A percentile compares a stretch with the other conserved stretches of the same genome.
Evolutionary conservation across 2,113 vertebrate species (phyloP).

Genomic region (Hyla sarda): DNA sequence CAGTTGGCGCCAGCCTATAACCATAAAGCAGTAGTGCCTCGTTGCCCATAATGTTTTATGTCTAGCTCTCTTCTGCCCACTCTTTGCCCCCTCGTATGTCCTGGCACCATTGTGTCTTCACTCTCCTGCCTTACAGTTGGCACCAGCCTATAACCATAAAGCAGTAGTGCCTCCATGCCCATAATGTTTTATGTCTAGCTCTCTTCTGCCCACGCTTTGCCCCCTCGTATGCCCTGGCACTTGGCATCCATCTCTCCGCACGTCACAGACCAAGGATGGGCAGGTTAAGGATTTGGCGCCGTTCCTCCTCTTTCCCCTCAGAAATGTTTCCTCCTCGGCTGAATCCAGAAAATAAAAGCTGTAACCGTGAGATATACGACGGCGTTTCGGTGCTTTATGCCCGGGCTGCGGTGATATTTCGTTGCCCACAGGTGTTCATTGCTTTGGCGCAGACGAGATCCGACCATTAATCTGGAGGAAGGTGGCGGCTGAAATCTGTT

Average conservation of each 20-base stretch:
- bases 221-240: neutral
- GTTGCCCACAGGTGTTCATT: constrained; percentile 27
- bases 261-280: constrained; percentile 9
- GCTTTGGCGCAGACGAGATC: constrained; percentile 5
- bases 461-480: constrained; percentile 20
- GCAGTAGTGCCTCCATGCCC: neutral
- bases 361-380: constrained; percentile 39
- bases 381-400: constrained; percentile 23
- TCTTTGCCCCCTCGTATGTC: neutral
- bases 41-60: constrained; percentile 23
- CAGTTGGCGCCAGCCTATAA: neutral
- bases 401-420: neutral
- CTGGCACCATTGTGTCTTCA: neutral
- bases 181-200: constrained; percentile 6
- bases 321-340: neutral
- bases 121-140: neutral
- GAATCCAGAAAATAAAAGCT: neutral
- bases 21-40: neutral
- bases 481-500: constrained; percentile 33
- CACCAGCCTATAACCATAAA: neutral
- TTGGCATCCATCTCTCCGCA: neutral
- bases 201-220: neutral
- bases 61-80: too few species aligned
- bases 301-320: neutral
- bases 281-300: constrained; percentile 8